Conservation (phyloP, 1,140 invertebrate species). For the Ceratitis capitata region DNA sequence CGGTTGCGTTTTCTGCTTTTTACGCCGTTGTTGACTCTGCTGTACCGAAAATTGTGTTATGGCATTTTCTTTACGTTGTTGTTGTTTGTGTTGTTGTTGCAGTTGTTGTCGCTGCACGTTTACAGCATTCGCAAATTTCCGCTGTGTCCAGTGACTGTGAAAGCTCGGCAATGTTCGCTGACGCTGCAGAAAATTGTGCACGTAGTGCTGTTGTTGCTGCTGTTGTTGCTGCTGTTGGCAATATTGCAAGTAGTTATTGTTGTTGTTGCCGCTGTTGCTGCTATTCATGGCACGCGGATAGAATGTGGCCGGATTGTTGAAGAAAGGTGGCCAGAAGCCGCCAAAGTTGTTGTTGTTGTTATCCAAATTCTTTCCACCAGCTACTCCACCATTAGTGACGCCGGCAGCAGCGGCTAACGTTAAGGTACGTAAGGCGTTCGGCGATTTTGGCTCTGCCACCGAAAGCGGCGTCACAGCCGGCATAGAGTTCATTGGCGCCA, state of each 20-base stretch:
- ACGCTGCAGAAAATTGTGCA: neutral
- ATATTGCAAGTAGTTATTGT: neutral
- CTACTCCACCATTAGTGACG: neutral
- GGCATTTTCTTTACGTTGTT: neutral
- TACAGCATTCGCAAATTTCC: neutral
- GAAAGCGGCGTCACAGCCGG: neutral
- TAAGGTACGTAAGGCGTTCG: neutral
- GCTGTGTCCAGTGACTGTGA: conserved; percentile 25
- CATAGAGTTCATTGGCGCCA: neutral
- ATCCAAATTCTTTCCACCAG: neutral
- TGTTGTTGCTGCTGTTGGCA: neutral
- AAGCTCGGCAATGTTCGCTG: conserved; percentile 31
- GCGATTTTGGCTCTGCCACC: neutral
- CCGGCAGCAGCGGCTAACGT: neutral
- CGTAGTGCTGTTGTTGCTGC: neutral
- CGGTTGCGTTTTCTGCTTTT: neutral
- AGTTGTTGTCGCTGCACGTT: conserved; percentile 7
- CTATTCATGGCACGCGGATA: neutral
- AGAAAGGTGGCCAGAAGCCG: conserved; percentile 10
- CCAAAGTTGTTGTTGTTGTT: neutral
- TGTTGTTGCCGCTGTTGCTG: neutral
- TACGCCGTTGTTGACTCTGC: neutral
- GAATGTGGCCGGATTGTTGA: neutral
- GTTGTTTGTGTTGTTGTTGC: conserved; percentile 21
- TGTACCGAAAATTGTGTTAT: neutral